Evolutionary conservation across 2,888 invertebrate genomes (phyloP).

Genomic region (Rhimphoctona megacephalus): DNA sequence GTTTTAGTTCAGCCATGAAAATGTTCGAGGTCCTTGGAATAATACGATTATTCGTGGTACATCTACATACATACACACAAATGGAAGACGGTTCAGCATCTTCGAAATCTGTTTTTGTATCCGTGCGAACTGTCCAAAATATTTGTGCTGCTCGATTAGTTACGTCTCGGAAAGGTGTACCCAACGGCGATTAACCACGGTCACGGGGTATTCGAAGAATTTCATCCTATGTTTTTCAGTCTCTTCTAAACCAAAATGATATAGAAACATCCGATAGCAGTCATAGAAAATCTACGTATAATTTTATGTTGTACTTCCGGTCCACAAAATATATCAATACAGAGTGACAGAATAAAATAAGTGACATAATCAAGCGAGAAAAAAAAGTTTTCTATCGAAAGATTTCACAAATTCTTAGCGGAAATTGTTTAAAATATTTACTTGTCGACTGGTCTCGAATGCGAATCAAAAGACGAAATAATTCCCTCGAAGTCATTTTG

Average conservation of each 20-base stretch:
- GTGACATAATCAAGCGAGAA: neutral
- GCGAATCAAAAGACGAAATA: neutral
- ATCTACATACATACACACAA: neutral
- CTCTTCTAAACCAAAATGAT: neutral
- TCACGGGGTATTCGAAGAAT: conserved; percentile 35
- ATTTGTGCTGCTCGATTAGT: conserved; percentile 65
- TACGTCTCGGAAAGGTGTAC: conserved; percentile 44
- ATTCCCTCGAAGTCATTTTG: conserved; percentile 15
- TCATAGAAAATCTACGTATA: neutral
- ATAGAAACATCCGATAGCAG: conserved; percentile 17
- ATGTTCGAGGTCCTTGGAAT: conserved; percentile 19
- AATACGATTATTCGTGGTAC: conserved; percentile 17
- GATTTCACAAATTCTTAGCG: neutral
- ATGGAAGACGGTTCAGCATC: conserved; percentile 27
- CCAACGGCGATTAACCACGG: conserved; percentile 52
- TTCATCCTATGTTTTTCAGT: conserved; percentile 7
- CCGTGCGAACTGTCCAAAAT: conserved; percentile 60
- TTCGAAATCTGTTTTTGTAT: conserved; percentile 40
- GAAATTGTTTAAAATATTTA: conserved; percentile 57
- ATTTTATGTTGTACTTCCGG: conserved; percentile 6
- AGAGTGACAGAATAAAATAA: no score
- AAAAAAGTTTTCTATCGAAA: neutral
- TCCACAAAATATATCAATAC: no score
- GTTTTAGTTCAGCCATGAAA: conserved; percentile 43
- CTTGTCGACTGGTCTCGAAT: conserved; percentile 54